Evolutionary conservation across 2,888 invertebrate genomes (phyloP).

Genomic region (Hypomecis atomaria): DNA sequence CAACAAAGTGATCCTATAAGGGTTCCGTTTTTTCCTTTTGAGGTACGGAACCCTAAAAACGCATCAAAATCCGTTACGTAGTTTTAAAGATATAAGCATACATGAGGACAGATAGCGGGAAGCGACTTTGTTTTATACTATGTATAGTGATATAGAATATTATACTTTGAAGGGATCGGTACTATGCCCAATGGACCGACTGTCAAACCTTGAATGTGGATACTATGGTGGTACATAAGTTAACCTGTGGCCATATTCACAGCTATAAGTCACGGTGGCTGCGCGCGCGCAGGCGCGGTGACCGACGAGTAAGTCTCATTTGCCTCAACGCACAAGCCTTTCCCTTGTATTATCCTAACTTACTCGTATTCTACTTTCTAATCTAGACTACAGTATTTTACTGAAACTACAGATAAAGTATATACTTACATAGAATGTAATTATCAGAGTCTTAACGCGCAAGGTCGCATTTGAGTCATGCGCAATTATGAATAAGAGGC

Average conservation of each 20-base stretch:
- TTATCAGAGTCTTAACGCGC: background rate
- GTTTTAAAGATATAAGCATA: no score
- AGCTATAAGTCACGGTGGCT: conserved; percentile 21
- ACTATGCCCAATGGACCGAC: background rate
- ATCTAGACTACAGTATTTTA: conserved; percentile 3
- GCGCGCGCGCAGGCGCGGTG: conserved; percentile 13
- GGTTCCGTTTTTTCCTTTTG: no score
- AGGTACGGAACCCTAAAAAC: no score
- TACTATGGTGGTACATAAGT: conserved; percentile 5
- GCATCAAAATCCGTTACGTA: no score
- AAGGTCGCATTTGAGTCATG: conserved; percentile 8
- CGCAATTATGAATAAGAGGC: conserved; percentile 6
- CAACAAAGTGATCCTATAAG: no score
- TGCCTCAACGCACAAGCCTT: conserved; percentile 20
- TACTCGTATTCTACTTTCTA: conserved; percentile 23
- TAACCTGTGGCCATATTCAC: conserved; percentile 13
- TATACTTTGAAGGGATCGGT: background rate
- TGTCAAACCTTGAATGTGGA: background rate
- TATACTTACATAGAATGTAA: background rate
- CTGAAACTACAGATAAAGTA: background rate
- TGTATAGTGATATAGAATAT: background rate
- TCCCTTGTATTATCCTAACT: conserved; percentile 19
- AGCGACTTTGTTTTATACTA: no score
- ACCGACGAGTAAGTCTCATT: conserved; percentile 20
- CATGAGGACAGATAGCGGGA: no score